phyloP scores from a whole-genome alignment of 2,113 vertebrate genomes.

The Lonchura striata region DNA sequence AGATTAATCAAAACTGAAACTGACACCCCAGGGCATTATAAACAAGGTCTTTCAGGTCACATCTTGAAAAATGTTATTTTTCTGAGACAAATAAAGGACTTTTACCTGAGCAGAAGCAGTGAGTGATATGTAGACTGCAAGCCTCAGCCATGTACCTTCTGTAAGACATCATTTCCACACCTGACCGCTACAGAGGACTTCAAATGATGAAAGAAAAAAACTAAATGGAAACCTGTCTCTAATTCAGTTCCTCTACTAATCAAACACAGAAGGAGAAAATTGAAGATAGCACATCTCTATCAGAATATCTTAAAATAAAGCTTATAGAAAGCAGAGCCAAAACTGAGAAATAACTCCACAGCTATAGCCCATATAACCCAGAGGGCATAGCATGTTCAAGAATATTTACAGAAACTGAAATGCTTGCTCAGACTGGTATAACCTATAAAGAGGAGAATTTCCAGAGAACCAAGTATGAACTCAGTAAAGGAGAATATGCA shows the following conservation, averaged over 20 bases:
- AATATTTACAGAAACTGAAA: background rate
- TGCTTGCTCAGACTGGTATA: background rate
- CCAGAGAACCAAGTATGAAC: background rate
- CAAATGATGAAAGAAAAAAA: background rate
- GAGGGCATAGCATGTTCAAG: background rate
- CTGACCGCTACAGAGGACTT: background rate
- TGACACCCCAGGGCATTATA: background rate
- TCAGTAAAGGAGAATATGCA: background rate
- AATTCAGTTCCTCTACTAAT: background rate
- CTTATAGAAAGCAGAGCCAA: background rate
- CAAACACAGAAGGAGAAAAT: background rate
- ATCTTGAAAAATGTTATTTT: background rate
- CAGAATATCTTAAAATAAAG: background rate
- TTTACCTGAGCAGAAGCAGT: background rate
- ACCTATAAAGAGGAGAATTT: background rate
- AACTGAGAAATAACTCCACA: background rate
- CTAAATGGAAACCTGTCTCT: background rate
- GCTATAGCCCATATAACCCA: background rate
- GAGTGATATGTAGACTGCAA: background rate
- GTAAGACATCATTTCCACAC: background rate
- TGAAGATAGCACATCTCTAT: background rate
- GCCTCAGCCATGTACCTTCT: background rate
- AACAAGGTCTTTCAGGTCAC: background rate
- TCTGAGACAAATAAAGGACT: background rate
- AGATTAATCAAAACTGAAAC: background rate